Evolutionary conservation across 1,140 invertebrate genomes (phyloP).

Genomic region (Carcinoscorpius rotundicauda): DNA sequence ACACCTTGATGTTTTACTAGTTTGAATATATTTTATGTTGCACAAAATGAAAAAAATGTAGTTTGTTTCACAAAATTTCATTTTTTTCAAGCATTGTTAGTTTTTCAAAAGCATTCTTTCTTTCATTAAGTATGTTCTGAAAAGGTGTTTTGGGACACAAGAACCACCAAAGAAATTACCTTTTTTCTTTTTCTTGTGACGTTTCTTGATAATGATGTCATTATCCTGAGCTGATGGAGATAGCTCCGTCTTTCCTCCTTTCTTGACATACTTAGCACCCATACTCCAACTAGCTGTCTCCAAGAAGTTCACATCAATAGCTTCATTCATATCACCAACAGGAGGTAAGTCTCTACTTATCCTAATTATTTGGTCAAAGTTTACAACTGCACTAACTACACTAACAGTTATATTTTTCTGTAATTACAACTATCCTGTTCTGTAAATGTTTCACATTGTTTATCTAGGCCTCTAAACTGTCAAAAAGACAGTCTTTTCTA

Average conservation of each 20-base stretch:
- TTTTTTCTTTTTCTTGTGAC: conserved; percentile 28
- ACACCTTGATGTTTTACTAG: no score
- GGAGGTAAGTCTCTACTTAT: conserved; percentile 47
- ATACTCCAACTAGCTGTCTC: conserved; percentile 77
- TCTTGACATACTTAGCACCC: conserved; percentile 71
- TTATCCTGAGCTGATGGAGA: conserved; percentile 3
- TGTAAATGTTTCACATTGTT: neutral
- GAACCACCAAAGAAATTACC: conserved; percentile 2
- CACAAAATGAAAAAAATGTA: no score
- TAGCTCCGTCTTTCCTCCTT: conserved; percentile 33
- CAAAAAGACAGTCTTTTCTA: neutral
- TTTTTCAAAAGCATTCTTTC: no score
- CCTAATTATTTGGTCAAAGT: conserved; percentile 5
- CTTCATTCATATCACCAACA: conserved; percentile 45
- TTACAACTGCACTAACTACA: conserved; percentile 11
- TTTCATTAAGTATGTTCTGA: no score
- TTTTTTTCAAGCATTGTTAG: no score
- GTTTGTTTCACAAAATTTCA: no score
- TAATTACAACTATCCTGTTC: no score
- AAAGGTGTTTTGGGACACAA: no score
- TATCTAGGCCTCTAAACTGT: neutral
- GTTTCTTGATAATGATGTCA: conserved; percentile 21
- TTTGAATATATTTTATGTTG: no score
- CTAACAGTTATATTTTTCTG: neutral
- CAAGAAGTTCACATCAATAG: conserved; percentile 67